A percentile compares a stretch with the other conserved stretches of the same genome.
These are phyloP conservation scores for Nesogale talazaci DNA, from an alignment of 2,113 vertebrate species.

Conservation along the genomic window DNA sequence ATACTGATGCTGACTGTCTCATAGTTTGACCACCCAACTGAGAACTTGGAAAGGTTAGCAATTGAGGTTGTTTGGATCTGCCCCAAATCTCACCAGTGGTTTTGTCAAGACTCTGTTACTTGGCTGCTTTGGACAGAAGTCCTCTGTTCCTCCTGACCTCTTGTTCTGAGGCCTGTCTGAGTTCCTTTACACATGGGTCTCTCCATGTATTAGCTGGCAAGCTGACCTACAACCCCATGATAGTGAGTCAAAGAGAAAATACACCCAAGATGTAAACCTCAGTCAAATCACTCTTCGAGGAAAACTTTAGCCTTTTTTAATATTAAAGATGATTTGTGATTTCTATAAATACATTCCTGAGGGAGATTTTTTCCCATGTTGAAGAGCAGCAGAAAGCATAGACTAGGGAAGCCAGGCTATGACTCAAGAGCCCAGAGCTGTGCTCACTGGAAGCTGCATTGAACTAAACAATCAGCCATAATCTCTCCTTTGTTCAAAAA, in stretches of 20 bases:
- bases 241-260: background rate
- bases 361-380: background rate
- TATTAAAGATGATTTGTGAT: background rate
- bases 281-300: background rate
- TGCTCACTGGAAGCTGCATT: background rate
- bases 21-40: background rate
- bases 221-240: no score
- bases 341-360: background rate
- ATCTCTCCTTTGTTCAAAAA: background rate
- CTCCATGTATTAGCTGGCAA: background rate
- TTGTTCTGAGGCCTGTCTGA: background rate
- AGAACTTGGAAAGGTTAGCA: no score
- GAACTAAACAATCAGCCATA: background rate
- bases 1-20: no score
- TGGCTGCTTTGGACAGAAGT: background rate
- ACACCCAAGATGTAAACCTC: fast-evolving
- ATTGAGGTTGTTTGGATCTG: background rate
- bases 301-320: background rate
- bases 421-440: background rate
- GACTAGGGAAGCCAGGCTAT: background rate
- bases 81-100: background rate
- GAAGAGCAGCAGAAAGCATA: background rate
- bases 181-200: background rate
- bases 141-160: background rate
- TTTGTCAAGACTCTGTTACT: background rate